phyloP scores from a whole-genome alignment of 2,888 invertebrate species.

The Chloroclysta siterata region DNA sequence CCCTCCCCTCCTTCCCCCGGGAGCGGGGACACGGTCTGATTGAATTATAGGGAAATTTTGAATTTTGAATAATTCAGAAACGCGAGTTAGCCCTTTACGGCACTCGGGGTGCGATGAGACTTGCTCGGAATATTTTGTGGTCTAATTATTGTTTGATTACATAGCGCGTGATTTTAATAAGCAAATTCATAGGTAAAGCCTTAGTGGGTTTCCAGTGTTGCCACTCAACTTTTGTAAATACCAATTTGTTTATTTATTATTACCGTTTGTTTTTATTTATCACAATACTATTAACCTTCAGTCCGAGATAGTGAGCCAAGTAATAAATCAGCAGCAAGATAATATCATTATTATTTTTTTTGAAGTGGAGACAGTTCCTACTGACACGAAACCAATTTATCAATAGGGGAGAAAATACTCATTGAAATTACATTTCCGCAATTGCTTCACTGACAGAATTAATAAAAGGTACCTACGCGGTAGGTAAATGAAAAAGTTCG shows the following conservation, averaged over 20 bases:
- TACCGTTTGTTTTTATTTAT: slow-evolving; percentile 31
- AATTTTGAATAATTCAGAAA: slow-evolving; percentile 82
- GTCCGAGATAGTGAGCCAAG: slow-evolving; percentile 43
- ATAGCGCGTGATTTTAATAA: slow-evolving; percentile 27
- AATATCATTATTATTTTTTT: slow-evolving; percentile 19
- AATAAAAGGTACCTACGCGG: slow-evolving; percentile 16
- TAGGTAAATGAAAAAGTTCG: slow-evolving; percentile 43
- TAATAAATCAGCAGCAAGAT: slow-evolving; percentile 19
- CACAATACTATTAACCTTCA: slow-evolving; percentile 52
- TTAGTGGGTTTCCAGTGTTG: slow-evolving; percentile 17
- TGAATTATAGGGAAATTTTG: slow-evolving; percentile 84
- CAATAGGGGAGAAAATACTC: slow-evolving; percentile 18
- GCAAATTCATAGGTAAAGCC: slow-evolving; percentile 18
- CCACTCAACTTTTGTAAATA: slow-evolving; percentile 13
- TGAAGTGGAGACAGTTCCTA: slow-evolving; percentile 14
- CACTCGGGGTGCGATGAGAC: slow-evolving; percentile 49
- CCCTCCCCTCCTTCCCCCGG: slow-evolving; percentile 61
- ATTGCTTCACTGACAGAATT: slow-evolving; percentile 10
- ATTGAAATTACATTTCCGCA: slow-evolving; percentile 12
- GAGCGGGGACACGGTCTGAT: slow-evolving; percentile 68
- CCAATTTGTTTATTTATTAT: slow-evolving; percentile 22
- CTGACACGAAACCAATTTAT: slow-evolving; percentile 23
- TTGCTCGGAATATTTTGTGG: slow-evolving; percentile 45
- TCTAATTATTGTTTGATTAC: slow-evolving; percentile 48
- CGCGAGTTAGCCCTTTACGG: slow-evolving; percentile 77